These are phyloP conservation scores for Rhinolophus sinicus DNA, from an alignment of 2,113 vertebrate species.

Conservation along the genomic window DNA sequence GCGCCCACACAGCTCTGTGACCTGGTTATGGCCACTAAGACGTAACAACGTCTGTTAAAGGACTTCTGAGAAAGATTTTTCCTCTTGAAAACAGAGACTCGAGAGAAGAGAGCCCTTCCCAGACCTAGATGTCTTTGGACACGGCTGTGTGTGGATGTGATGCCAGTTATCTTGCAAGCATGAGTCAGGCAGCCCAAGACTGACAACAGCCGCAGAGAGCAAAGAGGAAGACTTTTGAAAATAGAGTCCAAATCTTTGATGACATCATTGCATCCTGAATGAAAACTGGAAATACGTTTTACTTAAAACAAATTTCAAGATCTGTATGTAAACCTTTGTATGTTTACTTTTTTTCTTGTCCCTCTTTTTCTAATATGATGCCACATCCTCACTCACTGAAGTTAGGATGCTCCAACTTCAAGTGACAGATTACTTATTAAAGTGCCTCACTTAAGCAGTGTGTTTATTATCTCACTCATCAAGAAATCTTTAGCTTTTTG, in stretches of 20 bases:
- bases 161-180: not conserved
- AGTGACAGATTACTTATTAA: not conserved
- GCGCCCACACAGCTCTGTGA: too few relatives aligned
- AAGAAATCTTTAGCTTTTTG: not conserved
- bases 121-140: not conserved
- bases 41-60: not conserved
- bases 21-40: not conserved
- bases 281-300: not conserved
- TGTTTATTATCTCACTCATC: not conserved
- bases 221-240: not conserved
- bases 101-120: not conserved
- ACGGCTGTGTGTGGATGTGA: not conserved
- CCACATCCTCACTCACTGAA: not conserved
- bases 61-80: not conserved
- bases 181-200: not conserved
- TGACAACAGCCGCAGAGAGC: not conserved
- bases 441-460: not conserved
- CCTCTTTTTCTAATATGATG: not conserved
- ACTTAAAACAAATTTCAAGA: not conserved
- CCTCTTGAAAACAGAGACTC: not conserved
- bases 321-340: not conserved
- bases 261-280: not conserved
- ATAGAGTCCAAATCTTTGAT: not conserved
- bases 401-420: not conserved
- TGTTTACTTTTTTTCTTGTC: not conserved